phyloP scores from a whole-genome alignment of 2,888 invertebrate genomes.

The Leptinotarsa juncta region DNA sequence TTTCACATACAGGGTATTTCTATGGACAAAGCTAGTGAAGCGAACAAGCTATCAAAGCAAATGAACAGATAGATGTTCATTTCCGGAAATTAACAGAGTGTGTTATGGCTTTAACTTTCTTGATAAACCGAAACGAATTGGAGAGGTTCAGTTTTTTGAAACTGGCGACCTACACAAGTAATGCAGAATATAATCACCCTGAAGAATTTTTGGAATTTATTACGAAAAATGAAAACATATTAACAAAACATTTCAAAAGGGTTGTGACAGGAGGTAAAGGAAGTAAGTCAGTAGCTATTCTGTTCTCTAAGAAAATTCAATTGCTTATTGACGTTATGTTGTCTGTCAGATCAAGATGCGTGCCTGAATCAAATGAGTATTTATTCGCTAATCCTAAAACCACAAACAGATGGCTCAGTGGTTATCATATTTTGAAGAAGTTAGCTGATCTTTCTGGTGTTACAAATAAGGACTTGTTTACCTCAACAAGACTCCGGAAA shows the following conservation, averaged over 20 bases:
- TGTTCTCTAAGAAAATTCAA: background rate
- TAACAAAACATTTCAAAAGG: constrained; percentile 35
- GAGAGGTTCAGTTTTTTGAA: background rate
- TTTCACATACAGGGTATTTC: no score
- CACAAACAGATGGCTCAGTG: background rate
- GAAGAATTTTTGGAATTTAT: constrained; percentile 15
- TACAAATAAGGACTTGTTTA: background rate
- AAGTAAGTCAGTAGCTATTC: constrained; percentile 29
- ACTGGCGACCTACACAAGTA: no score
- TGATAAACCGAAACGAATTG: no score
- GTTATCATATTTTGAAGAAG: background rate
- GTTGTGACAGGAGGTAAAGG: constrained; percentile 32
- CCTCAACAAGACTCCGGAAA: background rate
- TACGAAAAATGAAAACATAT: constrained; percentile 37
- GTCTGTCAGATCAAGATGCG: background rate
- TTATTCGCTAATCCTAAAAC: background rate
- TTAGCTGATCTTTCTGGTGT: background rate
- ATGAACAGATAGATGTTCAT: no score
- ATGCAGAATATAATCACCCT: no score
- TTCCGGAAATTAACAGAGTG: no score
- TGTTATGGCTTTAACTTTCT: no score
- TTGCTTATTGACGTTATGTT: background rate
- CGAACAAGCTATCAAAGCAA: constrained; percentile 1
- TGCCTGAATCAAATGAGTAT: background rate
- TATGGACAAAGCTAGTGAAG: background rate